Base-by-base conservation (phyloP, 2,113 vertebrate species). In the Vulpes ferrilata region DNA sequence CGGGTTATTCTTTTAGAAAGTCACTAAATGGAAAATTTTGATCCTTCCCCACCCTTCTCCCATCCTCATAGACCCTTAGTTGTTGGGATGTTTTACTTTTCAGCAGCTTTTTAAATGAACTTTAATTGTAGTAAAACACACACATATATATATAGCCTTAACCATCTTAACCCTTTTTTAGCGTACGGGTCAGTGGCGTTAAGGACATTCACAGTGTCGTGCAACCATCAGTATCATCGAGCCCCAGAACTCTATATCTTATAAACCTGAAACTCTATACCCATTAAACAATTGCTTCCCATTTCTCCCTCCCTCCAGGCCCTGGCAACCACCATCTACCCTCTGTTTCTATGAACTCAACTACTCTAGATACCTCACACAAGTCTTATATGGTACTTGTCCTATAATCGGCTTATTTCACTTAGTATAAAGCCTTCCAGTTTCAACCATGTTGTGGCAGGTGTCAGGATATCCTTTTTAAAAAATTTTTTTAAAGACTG, bases 11-110 rank as follows among this genome's bases (percentile, higher is more conserved):
- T 71, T 74, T 59, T 53, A 35, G 74, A 59, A 65, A 60, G 57
- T 35, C 38, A 43, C 22, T 60, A 64, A 55, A 57, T 60, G 25
- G 32, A 90, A 76, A 27, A 43, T 20, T 65, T 88, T 51, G 5
- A 65, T 71, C 19, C 3, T 76, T 22, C 27, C 22, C 27, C 19
- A 0, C 6, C 11, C 48, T 8, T 0, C 1, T 6, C 12, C 20
- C 55, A 23, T 25, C 1, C 32, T 12, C 48, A 57, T 59, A 83
- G 69, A 7, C 51, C 5, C 51, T 30, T 67, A 48, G 7, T 27
- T 74, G 5, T 53, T 86, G 51, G 74, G 23, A 65, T 74, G 71
- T 27, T 87, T 87, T 38, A 11, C 65, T 74, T 79, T 30, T 76
- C 23, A 83, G 13, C 32, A 7, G 62, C 7, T 59, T 82, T 80